These are phyloP conservation scores for Pipistrellus pygmaeus DNA, from an alignment of 2,797 vertebrate genomes.

Conservation along the genomic window DNA sequence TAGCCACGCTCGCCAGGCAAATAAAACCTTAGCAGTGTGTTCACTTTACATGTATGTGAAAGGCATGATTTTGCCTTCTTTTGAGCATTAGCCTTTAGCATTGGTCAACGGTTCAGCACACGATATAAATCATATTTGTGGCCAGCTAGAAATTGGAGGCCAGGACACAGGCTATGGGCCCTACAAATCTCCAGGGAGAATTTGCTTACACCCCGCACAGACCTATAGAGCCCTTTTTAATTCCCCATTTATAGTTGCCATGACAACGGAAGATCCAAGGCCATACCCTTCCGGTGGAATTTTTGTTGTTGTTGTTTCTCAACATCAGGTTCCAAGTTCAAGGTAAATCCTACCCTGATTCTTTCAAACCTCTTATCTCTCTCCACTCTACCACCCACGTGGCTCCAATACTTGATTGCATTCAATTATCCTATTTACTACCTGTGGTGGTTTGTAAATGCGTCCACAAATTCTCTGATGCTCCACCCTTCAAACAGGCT, in stretches of 20 bases:
- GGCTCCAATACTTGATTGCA: slow-evolving; percentile 60
- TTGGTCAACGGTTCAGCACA: neutral
- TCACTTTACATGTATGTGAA: slow-evolving; percentile 33
- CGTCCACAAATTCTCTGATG: slow-evolving; percentile 55
- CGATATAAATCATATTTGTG: neutral
- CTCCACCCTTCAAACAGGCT: slow-evolving; percentile 60
- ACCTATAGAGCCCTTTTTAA: slow-evolving; percentile 46
- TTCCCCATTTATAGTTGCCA: slow-evolving; percentile 67
- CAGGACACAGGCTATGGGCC: neutral
- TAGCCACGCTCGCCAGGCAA: too few relatives aligned
- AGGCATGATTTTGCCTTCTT: slow-evolving; percentile 42
- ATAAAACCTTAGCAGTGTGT: neutral
- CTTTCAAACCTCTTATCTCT: neutral
- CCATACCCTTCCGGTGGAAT: slow-evolving; percentile 47
- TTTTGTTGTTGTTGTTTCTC: slow-evolving; percentile 19
- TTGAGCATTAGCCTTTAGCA: slow-evolving; percentile 47
- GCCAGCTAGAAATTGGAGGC: slow-evolving; percentile 44
- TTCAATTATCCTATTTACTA: slow-evolving; percentile 68
- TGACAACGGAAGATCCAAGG: slow-evolving; percentile 65
- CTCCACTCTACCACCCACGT: neutral
- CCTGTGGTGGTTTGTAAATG: slow-evolving; percentile 64
- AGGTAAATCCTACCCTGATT: slow-evolving; percentile 64
- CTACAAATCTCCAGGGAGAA: slow-evolving; percentile 55
- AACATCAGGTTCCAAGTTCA: slow-evolving; percentile 62
- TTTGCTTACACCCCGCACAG: neutral